Evolutionary conservation across 1,140 invertebrate genomes (phyloP), one percentile per base, ranked within the genome.

Genomic region (Zeugodacus cucurbitae): DNA sequence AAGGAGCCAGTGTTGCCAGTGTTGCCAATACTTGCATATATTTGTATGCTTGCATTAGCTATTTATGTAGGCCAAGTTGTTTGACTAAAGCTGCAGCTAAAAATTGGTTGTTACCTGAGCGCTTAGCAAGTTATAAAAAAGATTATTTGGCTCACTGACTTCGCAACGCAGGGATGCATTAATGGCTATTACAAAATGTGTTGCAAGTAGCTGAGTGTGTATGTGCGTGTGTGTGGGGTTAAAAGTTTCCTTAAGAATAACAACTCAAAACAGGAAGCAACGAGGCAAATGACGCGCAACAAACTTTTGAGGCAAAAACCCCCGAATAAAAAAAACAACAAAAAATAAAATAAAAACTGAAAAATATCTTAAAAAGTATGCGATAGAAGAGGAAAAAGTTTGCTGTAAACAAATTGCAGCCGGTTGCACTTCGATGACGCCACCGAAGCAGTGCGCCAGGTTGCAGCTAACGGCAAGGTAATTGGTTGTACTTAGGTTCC

Each of bases 361-460:
- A 67, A 67, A 67, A 67, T 17, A 5, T 34, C 14, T 17, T 20
- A 54, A 29, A 67, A 20, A 74, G 20, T 34, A n/a, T 74, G 37
- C 26, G 32, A n/a, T 74, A 34, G 70, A 74, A 48, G 10, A 26
- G 34, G 41, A 82, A 82, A 82, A 82, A 82, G 41, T 82, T 44
- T 86, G 57, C 85, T 41, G 54, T 86, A 86, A 86, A 86, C 85
- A 86, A 86, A 86, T 86, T 59, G 85, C 57, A 86, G 85, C 32
- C 22, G 37, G 34, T 8, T 86, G 54, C 85, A 86, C 48, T 86
- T 86, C 57, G 74, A 82, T 82, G 74, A 82, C 74, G 74, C 74
- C 74, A 48, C 41, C 22, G 62, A 54, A 54, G 48, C 48, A 4
- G 48, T 17, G 48, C 22, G 70, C 10, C 26, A 0, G n/a, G 1